Percentiles rank a stretch among this genome's conserved stretches.
Evolutionary conservation across 2,113 vertebrate species (phyloP).

Genomic region (Larimichthys crocea): DNA sequence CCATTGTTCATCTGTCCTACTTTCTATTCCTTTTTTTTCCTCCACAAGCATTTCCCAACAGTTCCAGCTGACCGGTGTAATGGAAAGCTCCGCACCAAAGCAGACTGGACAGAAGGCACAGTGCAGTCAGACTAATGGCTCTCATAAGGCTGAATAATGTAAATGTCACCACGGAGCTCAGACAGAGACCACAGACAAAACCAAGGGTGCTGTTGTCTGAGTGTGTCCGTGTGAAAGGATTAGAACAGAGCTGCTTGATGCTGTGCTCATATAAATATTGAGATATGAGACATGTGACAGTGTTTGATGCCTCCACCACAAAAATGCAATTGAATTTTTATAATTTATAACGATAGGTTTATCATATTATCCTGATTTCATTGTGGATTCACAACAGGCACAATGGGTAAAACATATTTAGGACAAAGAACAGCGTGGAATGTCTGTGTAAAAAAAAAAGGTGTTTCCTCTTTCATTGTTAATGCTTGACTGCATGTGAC

Average conservation of each 20-base stretch:
- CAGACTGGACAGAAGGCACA: constrained; percentile 25
- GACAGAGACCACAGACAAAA: constrained; percentile 21
- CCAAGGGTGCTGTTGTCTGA: not conserved
- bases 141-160: constrained; percentile 44
- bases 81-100: constrained; percentile 46
- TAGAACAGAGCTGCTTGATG: not conserved
- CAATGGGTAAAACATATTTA: not conserved
- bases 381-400: not conserved
- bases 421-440: constrained; percentile 21
- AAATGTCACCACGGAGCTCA: constrained; percentile 41
- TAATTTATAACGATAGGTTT: not conserved
- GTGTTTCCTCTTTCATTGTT: constrained; percentile 59
- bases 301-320: not conserved
- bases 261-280: not conserved
- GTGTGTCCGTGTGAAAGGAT: not conserved
- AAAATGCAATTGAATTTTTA: not conserved
- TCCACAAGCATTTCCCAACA: not conserved
- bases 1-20: constrained; percentile 24
- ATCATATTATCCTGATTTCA: constrained; percentile 12
- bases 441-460: constrained; percentile 37
- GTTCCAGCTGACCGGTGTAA: constrained; percentile 46
- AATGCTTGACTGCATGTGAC: constrained; percentile 38
- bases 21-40: constrained; percentile 14
- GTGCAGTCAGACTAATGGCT: constrained; percentile 21
- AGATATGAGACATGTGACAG: not conserved